A percentile compares a stretch with the other conserved stretches of the same genome.
Conservation (phyloP, 1,140 invertebrate species). For the Eufriesea mexicana region DNA sequence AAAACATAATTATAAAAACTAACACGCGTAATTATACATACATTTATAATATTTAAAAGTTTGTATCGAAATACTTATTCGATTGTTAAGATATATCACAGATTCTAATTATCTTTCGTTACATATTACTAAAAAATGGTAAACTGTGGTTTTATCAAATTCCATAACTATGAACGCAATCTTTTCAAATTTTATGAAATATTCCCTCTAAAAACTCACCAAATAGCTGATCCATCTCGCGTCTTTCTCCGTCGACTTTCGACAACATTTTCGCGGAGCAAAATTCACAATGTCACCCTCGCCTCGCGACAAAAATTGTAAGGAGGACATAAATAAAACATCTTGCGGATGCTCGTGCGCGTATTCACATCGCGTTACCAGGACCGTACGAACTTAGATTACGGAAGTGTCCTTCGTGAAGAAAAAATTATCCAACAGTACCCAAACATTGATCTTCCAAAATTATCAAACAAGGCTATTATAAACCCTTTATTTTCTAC, state of each 20-base stretch:
- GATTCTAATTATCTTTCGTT: neutral
- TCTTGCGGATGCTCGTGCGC: slow-evolving; percentile 55
- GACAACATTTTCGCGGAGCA: slow-evolving; percentile 19
- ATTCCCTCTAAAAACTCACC: neutral
- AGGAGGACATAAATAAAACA: slow-evolving; percentile 60
- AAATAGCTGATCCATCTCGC: neutral
- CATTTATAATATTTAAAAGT: neutral
- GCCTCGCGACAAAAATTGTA: slow-evolving; percentile 51
- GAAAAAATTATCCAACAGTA: neutral
- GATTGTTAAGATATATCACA: neutral
- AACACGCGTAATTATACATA: neutral
- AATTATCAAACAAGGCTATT: neutral
- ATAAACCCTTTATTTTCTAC: neutral
- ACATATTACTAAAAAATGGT: neutral
- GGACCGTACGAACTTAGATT: slow-evolving; percentile 35
- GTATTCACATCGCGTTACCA: slow-evolving; percentile 49
- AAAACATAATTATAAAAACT: neutral
- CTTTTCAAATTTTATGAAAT: neutral
- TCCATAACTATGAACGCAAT: neutral
- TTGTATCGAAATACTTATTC: neutral
- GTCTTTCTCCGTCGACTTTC: neutral
- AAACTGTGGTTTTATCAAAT: neutral
- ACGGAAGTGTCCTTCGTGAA: neutral
- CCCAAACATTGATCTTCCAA: fast-evolving
- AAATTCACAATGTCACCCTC: slow-evolving; percentile 23